These are phyloP conservation scores for Peromyscus maniculatus DNA, from an alignment of 2,113 vertebrate genomes.

Conservation along the genomic window DNA sequence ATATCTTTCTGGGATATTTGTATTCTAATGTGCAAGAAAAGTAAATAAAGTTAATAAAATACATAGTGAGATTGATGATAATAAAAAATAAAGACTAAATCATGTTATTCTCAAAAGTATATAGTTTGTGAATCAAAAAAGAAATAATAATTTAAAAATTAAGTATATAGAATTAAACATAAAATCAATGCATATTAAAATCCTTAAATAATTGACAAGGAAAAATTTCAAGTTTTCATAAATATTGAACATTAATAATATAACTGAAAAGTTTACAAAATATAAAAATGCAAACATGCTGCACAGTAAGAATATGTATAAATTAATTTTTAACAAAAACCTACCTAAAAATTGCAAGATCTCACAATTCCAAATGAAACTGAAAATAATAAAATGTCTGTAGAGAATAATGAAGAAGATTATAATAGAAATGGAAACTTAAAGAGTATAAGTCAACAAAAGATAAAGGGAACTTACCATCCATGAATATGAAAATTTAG, in stretches of 20 bases:
- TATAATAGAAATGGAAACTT: neutral
- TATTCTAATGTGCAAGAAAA: neutral
- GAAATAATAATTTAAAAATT: neutral
- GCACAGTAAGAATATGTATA: neutral
- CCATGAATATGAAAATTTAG: neutral
- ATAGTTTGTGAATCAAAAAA: neutral
- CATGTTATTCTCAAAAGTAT: neutral
- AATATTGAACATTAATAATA: conserved; percentile 34
- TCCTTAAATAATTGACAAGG: neutral
- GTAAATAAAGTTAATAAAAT: neutral
- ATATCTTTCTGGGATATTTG: neutral
- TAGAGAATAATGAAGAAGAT: conserved; percentile 15
- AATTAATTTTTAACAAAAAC: conserved; percentile 12
- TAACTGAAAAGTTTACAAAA: neutral
- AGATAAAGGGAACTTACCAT: neutral
- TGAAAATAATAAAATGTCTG: neutral
- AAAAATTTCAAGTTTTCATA: neutral
- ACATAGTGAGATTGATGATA: neutral
- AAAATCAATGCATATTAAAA: neutral
- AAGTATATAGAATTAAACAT: neutral
- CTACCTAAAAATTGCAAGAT: neutral
- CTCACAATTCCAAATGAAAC: neutral
- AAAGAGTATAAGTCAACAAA: neutral
- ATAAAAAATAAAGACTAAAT: neutral
- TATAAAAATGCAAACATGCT: neutral